Conservation (phyloP, 2,888 invertebrate species). For the Allacma fusca region DNA sequence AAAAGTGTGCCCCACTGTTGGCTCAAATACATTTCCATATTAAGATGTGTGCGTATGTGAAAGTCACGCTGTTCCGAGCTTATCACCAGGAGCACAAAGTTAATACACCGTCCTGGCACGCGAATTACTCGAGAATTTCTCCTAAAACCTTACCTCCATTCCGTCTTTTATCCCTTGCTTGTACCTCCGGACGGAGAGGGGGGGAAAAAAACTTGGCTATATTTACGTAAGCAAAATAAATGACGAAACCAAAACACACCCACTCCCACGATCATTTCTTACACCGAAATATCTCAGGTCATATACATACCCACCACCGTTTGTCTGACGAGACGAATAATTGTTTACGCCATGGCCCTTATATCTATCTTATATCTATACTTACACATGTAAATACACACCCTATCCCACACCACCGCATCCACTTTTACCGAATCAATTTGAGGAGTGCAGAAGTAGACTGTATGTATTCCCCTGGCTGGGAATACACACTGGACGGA, state of each 20-base stretch:
- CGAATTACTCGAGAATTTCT: slow-evolving; percentile 38
- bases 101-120: slow-evolving; percentile 27
- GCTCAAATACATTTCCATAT: slow-evolving; percentile 13
- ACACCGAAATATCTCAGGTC: not conserved
- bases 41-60: slow-evolving; percentile 15
- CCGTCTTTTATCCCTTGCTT: not conserved
- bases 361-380: too few relatives aligned
- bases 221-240: slow-evolving; percentile 39
- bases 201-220: slow-evolving; percentile 14
- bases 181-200: not conserved
- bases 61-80: slow-evolving; percentile 32
- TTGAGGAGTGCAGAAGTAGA: not conserved
- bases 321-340: not conserved
- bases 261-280: slow-evolving; percentile 24
- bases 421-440: slow-evolving; percentile 8
- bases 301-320: not conserved
- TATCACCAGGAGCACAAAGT: slow-evolving; percentile 37
- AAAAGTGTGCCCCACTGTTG: not conserved
- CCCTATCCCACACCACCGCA: not conserved
- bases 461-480: not conserved
- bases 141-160: slow-evolving; percentile 8
- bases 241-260: slow-evolving; percentile 19
- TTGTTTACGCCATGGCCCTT: not conserved
- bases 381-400: not conserved
- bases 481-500: not conserved